These are phyloP conservation scores for Ptychochromis oligacanthus DNA, from an alignment of 2,113 vertebrate genomes.

Conservation along the genomic window DNA sequence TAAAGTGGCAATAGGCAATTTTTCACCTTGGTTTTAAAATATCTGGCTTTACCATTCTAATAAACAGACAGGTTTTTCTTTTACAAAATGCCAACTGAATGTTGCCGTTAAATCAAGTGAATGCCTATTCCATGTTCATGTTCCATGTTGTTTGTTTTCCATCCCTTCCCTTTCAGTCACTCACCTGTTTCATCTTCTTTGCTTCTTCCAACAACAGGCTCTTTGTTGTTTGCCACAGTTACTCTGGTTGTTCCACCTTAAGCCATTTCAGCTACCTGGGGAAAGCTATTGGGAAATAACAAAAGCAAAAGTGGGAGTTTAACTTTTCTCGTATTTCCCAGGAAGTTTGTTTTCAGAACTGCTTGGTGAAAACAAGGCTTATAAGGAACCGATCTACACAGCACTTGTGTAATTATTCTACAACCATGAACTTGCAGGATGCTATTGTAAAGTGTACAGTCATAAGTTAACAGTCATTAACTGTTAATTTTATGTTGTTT, in stretches of 20 bases:
- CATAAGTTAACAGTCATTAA: background rate
- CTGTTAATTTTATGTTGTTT: background rate
- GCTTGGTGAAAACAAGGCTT: background rate
- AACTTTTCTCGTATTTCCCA: background rate
- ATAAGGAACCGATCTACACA: background rate
- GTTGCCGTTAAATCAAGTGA: background rate
- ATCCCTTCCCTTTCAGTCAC: background rate
- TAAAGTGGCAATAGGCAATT: background rate
- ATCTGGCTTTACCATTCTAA: background rate
- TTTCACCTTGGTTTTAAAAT: background rate
- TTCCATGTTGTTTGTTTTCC: background rate
- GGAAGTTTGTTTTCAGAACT: background rate
- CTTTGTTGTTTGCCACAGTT: background rate
- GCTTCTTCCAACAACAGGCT: background rate
- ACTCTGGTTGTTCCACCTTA: conserved; percentile 4
- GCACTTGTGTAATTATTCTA: too few relatives aligned
- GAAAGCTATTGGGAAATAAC: background rate
- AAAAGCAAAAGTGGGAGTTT: background rate
- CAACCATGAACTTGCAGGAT: background rate
- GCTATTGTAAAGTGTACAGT: background rate
- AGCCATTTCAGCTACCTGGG: background rate
- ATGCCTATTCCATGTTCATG: background rate
- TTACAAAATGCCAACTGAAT: background rate
- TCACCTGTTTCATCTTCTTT: background rate
- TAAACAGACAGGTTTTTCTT: background rate